Evolutionary conservation across 2,113 vertebrate genomes (phyloP).

Genomic region (Sinocyclocheilus anophthalmus): DNA sequence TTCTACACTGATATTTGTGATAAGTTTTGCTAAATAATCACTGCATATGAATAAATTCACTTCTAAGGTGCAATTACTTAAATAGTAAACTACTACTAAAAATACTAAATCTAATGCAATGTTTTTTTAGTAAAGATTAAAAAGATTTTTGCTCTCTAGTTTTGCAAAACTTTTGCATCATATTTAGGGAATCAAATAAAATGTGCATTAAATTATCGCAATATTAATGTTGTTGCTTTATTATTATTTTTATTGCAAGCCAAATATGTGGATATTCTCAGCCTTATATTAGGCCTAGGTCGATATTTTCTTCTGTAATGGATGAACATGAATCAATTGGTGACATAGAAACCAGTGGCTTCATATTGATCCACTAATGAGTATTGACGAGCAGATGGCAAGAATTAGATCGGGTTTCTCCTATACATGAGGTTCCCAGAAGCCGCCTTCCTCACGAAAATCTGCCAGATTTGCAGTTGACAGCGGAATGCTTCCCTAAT

Average conservation of each 20-base stretch:
- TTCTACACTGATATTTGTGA: no score
- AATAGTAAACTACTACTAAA: background rate
- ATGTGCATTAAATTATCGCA: background rate
- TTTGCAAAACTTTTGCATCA: background rate
- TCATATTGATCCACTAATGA: background rate
- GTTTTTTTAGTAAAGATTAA: background rate
- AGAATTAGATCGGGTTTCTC: background rate
- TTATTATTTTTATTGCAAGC: background rate
- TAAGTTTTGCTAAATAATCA: background rate
- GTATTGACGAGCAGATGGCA: conserved; percentile 25
- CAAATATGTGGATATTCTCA: background rate
- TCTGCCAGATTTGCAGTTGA: conserved; percentile 1
- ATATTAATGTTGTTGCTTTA: background rate
- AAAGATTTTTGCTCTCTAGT: background rate
- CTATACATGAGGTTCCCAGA: background rate
- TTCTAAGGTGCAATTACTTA: background rate
- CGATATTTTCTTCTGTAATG: background rate
- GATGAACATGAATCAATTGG: background rate
- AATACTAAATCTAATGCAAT: no score
- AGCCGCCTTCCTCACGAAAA: background rate
- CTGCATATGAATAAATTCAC: background rate
- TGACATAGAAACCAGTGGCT: background rate
- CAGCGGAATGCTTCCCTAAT: background rate
- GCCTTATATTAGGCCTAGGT: background rate
- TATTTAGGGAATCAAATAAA: background rate